These are phyloP conservation scores for Cepaea hortensis DNA, from an alignment of 2,888 invertebrate genomes.

Conservation along the genomic window DNA sequence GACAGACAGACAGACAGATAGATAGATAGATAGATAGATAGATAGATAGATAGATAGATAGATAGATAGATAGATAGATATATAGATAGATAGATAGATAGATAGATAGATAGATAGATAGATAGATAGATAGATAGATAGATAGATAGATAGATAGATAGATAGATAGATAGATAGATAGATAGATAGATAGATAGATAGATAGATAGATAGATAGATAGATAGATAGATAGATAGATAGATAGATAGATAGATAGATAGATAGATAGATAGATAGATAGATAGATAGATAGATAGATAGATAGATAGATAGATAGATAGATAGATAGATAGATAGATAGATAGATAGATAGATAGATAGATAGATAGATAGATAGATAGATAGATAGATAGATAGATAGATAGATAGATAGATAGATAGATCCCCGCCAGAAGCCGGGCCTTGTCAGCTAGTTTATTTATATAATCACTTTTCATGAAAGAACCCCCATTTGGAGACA, in stretches of 20 bases:
- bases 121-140: background rate
- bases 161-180: background rate
- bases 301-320: background rate
- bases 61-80: too few relatives aligned
- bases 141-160: slow-evolving; percentile 5
- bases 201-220: background rate
- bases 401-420: slow-evolving; percentile 7
- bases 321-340: background rate
- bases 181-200: background rate
- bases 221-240: too few relatives aligned
- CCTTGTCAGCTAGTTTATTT: too few relatives aligned
- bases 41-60: background rate
- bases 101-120: background rate
- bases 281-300: too few relatives aligned
- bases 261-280: too few relatives aligned
- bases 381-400: slow-evolving; percentile 7
- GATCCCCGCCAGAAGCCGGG: too few relatives aligned
- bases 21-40: too few relatives aligned
- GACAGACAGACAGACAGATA: background rate
- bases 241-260: too few relatives aligned
- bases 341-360: background rate
- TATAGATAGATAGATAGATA: too few relatives aligned
- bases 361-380: background rate
- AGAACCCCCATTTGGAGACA: too few relatives aligned
- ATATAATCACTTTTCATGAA: too few relatives aligned